A percentile compares a stretch with the other conserved stretches of the same genome.
These are phyloP conservation scores for Trimorus sp. DNA, from an alignment of 2,888 invertebrate genomes.

Conservation along the genomic window DNA sequence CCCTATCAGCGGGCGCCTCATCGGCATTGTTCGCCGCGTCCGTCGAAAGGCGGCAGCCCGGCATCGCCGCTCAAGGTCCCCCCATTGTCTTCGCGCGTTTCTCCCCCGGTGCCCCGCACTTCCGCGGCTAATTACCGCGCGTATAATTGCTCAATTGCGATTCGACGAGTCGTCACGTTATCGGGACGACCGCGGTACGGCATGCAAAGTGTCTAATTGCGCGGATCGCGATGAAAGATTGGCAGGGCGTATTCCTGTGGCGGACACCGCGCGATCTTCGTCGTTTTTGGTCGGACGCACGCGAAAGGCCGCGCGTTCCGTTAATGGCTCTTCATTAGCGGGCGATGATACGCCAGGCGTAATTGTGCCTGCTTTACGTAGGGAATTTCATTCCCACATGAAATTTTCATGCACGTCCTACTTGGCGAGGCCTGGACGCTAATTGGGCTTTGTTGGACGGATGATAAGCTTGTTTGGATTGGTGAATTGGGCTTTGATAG, in stretches of 20 bases:
- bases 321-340: constrained; percentile 57
- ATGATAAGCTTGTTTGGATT: constrained; percentile 23
- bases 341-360: constrained; percentile 41
- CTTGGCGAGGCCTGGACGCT: constrained; percentile 2
- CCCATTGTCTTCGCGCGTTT: constrained; percentile 71
- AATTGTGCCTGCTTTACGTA: constrained; percentile 34
- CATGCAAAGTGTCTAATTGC: constrained; percentile 55
- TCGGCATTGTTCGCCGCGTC: constrained; percentile 75
- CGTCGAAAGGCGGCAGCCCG: constrained; percentile 72
- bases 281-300: neutral
- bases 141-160: constrained; percentile 62
- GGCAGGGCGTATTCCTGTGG: constrained; percentile 29
- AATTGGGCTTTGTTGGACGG: neutral
- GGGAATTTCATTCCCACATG: constrained; percentile 49
- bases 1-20: constrained; percentile 77
- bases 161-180: constrained; percentile 57
- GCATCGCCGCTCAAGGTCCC: constrained; percentile 68
- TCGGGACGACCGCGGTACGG: constrained; percentile 36
- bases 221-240: constrained; percentile 44
- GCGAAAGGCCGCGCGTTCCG: constrained; percentile 20
- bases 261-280: constrained; percentile 10
- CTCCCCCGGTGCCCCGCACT: constrained; percentile 64
- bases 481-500: neutral
- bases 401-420: constrained; percentile 49
- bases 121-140: constrained; percentile 54